Conservation (phyloP, 2,888 invertebrate species). For the Apotomis capreana region DNA sequence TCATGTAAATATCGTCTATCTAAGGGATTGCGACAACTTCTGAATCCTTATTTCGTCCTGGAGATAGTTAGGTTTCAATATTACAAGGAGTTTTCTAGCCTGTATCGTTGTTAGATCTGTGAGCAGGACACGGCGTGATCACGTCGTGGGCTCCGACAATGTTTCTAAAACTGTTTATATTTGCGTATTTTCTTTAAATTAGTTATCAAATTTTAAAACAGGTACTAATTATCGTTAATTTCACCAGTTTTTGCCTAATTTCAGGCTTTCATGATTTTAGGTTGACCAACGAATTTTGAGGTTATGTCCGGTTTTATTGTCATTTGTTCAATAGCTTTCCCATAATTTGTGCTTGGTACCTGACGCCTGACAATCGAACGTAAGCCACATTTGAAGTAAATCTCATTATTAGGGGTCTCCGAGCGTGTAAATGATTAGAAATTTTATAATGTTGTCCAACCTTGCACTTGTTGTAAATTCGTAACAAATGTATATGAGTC, state of each 20-base stretch:
- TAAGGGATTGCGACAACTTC: constrained; percentile 42
- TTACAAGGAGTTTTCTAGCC: constrained; percentile 22
- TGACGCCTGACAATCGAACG: too few species aligned
- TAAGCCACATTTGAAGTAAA: background rate
- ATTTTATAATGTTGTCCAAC: constrained; percentile 10
- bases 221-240: background rate
- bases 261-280: constrained; percentile 2
- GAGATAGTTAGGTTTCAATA: constrained; percentile 35
- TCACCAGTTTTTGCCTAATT: background rate
- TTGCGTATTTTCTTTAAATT: background rate
- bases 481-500: background rate
- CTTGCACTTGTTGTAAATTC: constrained; percentile 25
- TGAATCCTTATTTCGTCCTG: constrained; percentile 51
- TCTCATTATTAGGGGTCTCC: background rate
- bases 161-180: constrained; percentile 2
- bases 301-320: constrained; percentile 47
- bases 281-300: constrained; percentile 45
- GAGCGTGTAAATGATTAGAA: background rate
- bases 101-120: background rate
- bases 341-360: background rate
- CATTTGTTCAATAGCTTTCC: background rate
- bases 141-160: background rate
- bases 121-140: constrained; percentile 23
- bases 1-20: constrained; percentile 46
- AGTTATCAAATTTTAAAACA: background rate